A percentile compares a stretch with the other conserved stretches of the same genome.
Conservation (phyloP, 2,113 vertebrate species). For the Rhinolophus sinicus region DNA sequence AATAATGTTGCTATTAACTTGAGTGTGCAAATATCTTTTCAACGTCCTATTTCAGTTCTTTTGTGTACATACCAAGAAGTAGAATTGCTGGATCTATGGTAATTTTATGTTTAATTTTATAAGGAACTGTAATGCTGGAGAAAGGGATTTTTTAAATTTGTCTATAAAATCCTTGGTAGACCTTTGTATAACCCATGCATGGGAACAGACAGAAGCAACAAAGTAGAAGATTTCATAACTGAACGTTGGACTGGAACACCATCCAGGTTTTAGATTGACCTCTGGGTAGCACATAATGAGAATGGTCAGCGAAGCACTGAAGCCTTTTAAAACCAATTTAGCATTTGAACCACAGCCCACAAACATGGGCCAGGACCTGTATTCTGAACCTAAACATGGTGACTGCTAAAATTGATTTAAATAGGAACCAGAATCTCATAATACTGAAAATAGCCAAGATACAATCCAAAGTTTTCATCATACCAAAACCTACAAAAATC, state of each 20-base stretch:
- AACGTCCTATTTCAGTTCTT: background rate
- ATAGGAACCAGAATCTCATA: background rate
- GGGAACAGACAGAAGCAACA: background rate
- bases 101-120: slow-evolving; percentile 1
- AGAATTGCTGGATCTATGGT: background rate
- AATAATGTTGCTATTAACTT: background rate
- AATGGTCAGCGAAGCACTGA: background rate
- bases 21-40: background rate
- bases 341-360: background rate
- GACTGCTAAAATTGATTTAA: background rate
- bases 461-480: background rate
- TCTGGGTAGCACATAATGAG: background rate
- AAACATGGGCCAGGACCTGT: background rate
- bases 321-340: background rate
- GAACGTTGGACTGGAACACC: background rate
- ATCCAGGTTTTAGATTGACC: background rate
- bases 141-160: background rate
- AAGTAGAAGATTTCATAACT: background rate
- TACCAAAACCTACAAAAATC: background rate
- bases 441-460: background rate
- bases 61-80: background rate
- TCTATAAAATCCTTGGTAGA: background rate
- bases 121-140: background rate
- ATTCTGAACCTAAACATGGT: background rate
- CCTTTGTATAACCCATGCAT: background rate